Evolutionary conservation across 2,113 vertebrate species (phyloP).

Genomic region (Porphyrio hochstetteri): DNA sequence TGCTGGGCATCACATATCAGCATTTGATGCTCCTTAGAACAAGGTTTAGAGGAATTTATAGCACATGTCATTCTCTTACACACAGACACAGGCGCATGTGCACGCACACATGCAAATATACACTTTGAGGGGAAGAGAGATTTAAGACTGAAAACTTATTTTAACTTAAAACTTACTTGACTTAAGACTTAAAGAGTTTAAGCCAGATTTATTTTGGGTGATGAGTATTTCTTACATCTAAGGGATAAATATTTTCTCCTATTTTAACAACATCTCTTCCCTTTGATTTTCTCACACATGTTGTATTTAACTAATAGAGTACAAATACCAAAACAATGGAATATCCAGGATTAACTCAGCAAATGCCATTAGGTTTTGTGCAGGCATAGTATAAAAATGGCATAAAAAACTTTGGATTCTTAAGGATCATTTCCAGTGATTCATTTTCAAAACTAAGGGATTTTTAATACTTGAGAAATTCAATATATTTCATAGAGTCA

Average conservation of each 20-base stretch:
- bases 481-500: constrained; percentile 57
- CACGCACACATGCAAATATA: neutral
- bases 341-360: constrained; percentile 67
- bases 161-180: constrained; percentile 64
- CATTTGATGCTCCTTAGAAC: constrained; percentile 7
- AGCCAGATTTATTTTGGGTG: constrained; percentile 46
- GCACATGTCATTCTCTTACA: neutral
- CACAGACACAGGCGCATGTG: neutral
- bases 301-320: constrained; percentile 63
- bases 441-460: constrained; percentile 54
- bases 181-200: constrained; percentile 63
- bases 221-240: constrained; percentile 2
- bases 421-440: constrained; percentile 51
- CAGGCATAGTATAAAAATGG: constrained; percentile 24
- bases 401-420: constrained; percentile 47
- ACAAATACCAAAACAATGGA: constrained; percentile 64
- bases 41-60: constrained; percentile 19
- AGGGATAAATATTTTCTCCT: constrained; percentile 58
- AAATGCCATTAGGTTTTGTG: constrained; percentile 59
- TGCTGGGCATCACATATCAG: neutral
- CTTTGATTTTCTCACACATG: constrained; percentile 60
- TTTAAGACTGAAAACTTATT: constrained; percentile 45
- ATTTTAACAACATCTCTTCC: constrained; percentile 45
- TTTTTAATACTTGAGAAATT: constrained; percentile 61
- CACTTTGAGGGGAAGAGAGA: neutral